Base-by-base conservation (phyloP, 2,888 invertebrate species). In the Parapristionchus giblindavisi region DNA sequence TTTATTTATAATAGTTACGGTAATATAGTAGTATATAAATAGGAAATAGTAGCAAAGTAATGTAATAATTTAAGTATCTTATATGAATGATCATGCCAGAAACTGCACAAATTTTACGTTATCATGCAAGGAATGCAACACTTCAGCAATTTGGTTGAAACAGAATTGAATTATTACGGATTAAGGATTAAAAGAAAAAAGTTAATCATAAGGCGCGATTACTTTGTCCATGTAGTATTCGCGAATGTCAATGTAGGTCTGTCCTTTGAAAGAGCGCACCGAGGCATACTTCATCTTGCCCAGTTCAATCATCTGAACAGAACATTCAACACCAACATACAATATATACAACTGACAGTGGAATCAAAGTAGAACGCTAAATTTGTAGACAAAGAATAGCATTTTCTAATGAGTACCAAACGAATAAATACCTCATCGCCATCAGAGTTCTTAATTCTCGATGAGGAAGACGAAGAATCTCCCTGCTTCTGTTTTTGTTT, bases 211-310 rank as follows among this genome's bases (percentile, higher is more conserved):
- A n/a, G n/a, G n/a, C n/a, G n/a, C n/a, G n/a, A n/a, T 56, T 29
- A 79, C 83, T 77, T 85, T 84, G 63, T 86, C 85, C 24, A 75
- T 74, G 80, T 87, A 86, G 76, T 78, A 86, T 74, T 86, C 85
- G 24, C 86, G 72, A 54, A 86, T 84, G 63, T 86, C 82, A 58
- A 86, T 75, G 72, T 79, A 78, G 27, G 78, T 76, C 63, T 80
- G 80, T 43, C 84, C 84, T 32, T 78, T 79, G 79, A 84, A 86
- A 8, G 75, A 71, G 60, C 76, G 51, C 14, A 86, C 80, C 11
- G 79, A 78, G 29, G 80, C 81, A 70, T 73, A 85, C 38, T 79
- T 71, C 68, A 79, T 77, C 48, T 77, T 83, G 52, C 84, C 85
- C 34, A 85, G 60, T 71, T 85, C 82, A 74, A 83, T 75, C 78